Percentiles rank a stretch among this genome's conserved stretches.
phyloP scores from a whole-genome alignment of 2,113 vertebrate genomes.

The Zootoca vivipara region DNA sequence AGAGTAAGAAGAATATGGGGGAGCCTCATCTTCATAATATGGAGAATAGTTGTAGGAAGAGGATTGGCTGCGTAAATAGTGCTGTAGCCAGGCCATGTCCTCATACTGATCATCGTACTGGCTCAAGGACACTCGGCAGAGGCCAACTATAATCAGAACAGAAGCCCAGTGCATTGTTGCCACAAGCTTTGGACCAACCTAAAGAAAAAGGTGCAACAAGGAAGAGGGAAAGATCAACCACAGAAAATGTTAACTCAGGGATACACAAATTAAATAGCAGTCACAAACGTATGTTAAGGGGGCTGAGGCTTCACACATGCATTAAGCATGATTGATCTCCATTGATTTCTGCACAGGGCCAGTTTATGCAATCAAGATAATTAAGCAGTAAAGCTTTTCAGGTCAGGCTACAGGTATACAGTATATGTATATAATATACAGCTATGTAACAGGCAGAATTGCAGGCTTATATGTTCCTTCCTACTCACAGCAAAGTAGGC shows the following conservation, averaged over 20 bases:
- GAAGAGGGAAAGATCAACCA: conserved; percentile 1
- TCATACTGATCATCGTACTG: conserved; percentile 79
- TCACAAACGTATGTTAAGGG: background rate
- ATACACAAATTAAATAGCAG: background rate
- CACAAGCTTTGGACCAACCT: conserved; percentile 41
- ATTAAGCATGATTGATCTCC: background rate
- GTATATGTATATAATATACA: background rate
- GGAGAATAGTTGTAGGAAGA: conserved; percentile 77
- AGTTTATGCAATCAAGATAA: background rate
- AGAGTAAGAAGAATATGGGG: conserved; percentile 61
- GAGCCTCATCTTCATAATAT: conserved; percentile 76
- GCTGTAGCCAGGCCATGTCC: conserved; percentile 81
- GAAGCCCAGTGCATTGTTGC: conserved; percentile 75
- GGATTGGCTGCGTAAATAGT: conserved; percentile 74
- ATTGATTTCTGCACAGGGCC: background rate
- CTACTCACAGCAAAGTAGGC: background rate
- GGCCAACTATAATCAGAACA: conserved; percentile 76
- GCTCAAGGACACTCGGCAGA: conserved; percentile 71
- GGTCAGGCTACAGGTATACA: background rate
- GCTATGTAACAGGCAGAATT: background rate
- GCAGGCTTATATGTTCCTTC: background rate
- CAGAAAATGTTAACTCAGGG: background rate
- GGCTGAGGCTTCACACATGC: background rate
- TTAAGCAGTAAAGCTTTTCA: background rate
- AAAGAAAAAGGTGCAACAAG: background rate